Percentiles rank a stretch among this genome's conserved stretches.
Evolutionary conservation across 92 coral and sea anemone genomes (phyloP).

Genomic region (Micromussa lordhowensis): DNA sequence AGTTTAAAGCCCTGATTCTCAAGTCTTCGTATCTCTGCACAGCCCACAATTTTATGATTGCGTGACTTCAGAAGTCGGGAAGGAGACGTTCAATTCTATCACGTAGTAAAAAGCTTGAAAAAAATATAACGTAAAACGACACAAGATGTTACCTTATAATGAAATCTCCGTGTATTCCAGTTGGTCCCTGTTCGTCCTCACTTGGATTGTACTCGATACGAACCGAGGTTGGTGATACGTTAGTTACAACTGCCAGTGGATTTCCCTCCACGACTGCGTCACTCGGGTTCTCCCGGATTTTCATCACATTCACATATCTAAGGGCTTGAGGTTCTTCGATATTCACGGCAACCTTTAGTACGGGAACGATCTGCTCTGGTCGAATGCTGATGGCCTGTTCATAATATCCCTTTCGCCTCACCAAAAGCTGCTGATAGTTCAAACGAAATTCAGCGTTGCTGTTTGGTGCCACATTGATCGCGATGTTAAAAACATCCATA

Average conservation of each 20-base stretch:
- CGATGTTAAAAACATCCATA: constrained; percentile 53
- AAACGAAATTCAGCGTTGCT: constrained; percentile 47
- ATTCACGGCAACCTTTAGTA: constrained; percentile 30
- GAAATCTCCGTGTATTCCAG: constrained; percentile 55
- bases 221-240: constrained; percentile 24
- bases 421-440: constrained; percentile 58
- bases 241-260: constrained; percentile 6
- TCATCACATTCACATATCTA: constrained; percentile 44
- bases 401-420: constrained; percentile 46
- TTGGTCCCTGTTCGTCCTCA: constrained; percentile 46
- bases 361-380: constrained; percentile 50
- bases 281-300: constrained; percentile 56
- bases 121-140: not conserved
- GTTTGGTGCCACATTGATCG: constrained; percentile 53
- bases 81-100: not conserved
- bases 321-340: constrained; percentile 57
- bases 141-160: constrained; percentile 34
- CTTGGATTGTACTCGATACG: constrained; percentile 47
- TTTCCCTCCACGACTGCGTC: constrained; percentile 38
- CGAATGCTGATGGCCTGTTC: constrained; percentile 58
- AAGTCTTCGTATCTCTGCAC: too few relatives aligned
- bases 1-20: too few relatives aligned
- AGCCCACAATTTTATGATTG: not conserved
- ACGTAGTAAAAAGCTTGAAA: not conserved
- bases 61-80: not conserved